Base-by-base conservation (phyloP, 2,113 vertebrate genomes). In the Sterrhoptilus dennistouni region DNA sequence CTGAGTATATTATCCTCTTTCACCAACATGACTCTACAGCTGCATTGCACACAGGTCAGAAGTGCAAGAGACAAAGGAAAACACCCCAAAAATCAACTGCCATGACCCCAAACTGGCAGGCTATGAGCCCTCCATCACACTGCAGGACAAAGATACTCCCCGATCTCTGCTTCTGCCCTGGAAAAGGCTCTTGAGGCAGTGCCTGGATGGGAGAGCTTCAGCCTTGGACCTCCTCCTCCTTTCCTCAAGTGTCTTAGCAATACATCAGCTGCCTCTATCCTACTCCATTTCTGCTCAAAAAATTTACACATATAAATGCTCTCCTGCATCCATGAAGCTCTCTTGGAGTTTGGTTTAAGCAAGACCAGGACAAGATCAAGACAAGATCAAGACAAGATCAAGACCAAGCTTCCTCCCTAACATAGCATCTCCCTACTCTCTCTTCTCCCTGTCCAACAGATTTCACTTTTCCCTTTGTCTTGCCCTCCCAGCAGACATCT, bases 1-100 rank as follows among this genome's bases (percentile, higher is more conserved):
- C n/a, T 4, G 6, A 74, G 36, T 0, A 2, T 0, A 0, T 57
- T 45, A 36, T n/a, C n/a, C 18, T 49, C 27, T 79, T 44, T 28
- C 40, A 66, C 9, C 61, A 0, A 25, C 6, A 0, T 0, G 4
- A 70, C 28, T 61, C 72, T 23, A 44, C 2, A 2, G 63, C 63
- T 33, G 33, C 64, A n/a, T 3, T 8, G 1, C 52, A 44, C 31
- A 9, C 22, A 25, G 28, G 44, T 18, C 71, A 33, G 6, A 83
- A 74, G 45, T 6, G 25, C 31, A 52, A 21, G 35, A 60, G 44
- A 25, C 18, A 27, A 35, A 56, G 20, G 40, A 54, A 59, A 87
- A 22, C 40, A 80, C 13, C 27, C 47, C 80, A 95, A 35, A 81
- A 81, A 77, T 25, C 52, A 66, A 45, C 0, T 0, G 1, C 6